Base-by-base conservation (phyloP, 1,140 invertebrate species). In the Drosophila melanogaster region DNA sequence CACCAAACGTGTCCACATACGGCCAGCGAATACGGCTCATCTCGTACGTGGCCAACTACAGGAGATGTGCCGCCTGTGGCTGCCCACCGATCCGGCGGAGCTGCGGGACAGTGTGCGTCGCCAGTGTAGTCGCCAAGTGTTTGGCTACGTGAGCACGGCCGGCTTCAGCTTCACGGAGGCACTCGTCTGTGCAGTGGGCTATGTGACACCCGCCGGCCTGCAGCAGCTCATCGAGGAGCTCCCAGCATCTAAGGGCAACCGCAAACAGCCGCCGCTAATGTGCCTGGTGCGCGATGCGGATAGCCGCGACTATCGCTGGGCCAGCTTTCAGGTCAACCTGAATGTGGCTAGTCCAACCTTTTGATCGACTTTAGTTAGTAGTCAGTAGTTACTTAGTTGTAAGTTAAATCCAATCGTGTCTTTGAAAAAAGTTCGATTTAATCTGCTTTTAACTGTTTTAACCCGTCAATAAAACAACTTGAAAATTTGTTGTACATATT, bases 101-200 rank as follows among this genome's bases (percentile, higher is more conserved):
- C 74, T 92, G 91, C 43, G 35, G 7, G 86, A 92, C 35, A 93
- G 90, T 35, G 93, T 96, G 37, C 94, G 95, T n/a, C 78, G 94
- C 50, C 94, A 94, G 15, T 94, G 94, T 79, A 93, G 93, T 15
- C 93, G 96, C 77, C 93, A 95, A 91, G 93, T 96, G 3, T 94
- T 97, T 75, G 97, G 97, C 44, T 97, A 95, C 92, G 81, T 97
- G 10, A 93, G 92, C 40, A 92, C 94, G 67, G 96, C 96, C 26
- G 94, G 94, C 35, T 97, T 95, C 86, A 95, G 94, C 76, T 95
- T 95, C 71, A 94, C 94, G 0, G 93, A 95, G 84, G 94, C 95
- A 1, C 93, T 92, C 37, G 93, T 94, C 57, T 93, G 94, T 73
- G 96, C 94, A 49, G 90, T 96, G 7, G 96, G 96, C 38, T 97